Evolutionary conservation across 2,888 invertebrate species (phyloP).

Genomic region (Trisateles emortualis): DNA sequence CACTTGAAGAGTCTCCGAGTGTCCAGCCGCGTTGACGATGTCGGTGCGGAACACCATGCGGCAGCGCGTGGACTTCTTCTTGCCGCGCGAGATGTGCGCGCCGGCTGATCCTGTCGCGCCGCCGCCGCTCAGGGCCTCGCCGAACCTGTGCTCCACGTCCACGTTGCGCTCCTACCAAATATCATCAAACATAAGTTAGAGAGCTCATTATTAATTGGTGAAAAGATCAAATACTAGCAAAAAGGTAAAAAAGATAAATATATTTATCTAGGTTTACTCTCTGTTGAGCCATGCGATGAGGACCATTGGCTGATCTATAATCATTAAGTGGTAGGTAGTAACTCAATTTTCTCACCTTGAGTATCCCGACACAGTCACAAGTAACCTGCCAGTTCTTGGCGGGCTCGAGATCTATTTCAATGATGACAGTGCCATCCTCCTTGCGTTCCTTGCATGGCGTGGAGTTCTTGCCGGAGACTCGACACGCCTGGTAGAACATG

Average conservation of each 20-base stretch:
- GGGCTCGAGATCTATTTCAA: conserved; percentile 96
- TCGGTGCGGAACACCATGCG: conserved; percentile 97
- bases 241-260: no score
- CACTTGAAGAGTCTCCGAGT: conserved; percentile 93
- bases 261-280: no score
- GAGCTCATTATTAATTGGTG: no score
- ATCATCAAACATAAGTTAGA: not conserved
- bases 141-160: conserved; percentile 94
- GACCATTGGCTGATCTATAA: no score
- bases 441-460: conserved; percentile 96
- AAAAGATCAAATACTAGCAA: no score
- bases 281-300: no score
- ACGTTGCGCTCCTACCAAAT: conserved; percentile 93
- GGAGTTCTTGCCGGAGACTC: conserved; percentile 98
- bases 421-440: conserved; percentile 97
- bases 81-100: conserved; percentile 88
- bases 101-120: conserved; percentile 61
- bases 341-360: conserved; percentile 86
- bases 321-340: not conserved
- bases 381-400: conserved; percentile 96
- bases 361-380: conserved; percentile 98
- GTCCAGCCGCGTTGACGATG: conserved; percentile 92
- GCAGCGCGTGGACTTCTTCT: conserved; percentile 98
- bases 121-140: conserved; percentile 90
- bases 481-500: conserved; percentile 99